Base-by-base conservation (phyloP, 2,888 invertebrate genomes). In the Liposcelis brunnea region DNA sequence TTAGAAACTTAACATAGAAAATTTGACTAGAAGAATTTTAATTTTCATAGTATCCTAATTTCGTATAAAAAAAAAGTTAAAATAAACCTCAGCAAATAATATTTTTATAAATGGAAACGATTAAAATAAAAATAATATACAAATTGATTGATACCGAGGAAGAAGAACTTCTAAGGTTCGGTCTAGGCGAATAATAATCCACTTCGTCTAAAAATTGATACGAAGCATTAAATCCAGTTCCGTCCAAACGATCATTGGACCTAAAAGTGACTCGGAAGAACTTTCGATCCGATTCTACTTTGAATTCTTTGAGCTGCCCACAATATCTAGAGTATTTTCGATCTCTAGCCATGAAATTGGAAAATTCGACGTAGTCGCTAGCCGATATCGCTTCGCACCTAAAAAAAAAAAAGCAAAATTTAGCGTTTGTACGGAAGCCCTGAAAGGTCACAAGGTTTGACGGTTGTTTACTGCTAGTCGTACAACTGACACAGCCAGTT, bases 281-380 rank as follows among this genome's bases (percentile, higher is more conserved):
- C 58, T 83, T 80, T 48, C 83, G 75, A 59, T 94, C 91, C 4
- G 93, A 93, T 55, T 80, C 78, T 34, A 87, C 74, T 57, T 80
- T 77, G 59, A 86, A 83, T 56, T 81, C 80, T 56, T 75, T 75
- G 61, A 78, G 70, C 55, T 80, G 78, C 6, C 94, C 94, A 61
- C 95, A 97, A 61, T 86, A 81, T 57, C 87, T 74, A 42, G 80
- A 75, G 63, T 83, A 87, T 62, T 90, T 89, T 57, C 85, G 74
- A 66, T 97, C 95, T 53, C 80, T 75, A 50, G 84, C 77, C 72
- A 85, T 77, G 61, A 82, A 90, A 68, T 95, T 97, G 40, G 93
- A 93, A 66, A 97, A 91, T 62, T 94, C 89, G 44, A 97, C 85
- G 64, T 83, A 94, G 65, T 97, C 97, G 58, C 93, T 94, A 36